phyloP scores from a whole-genome alignment of 64 coral and sea anemone species.

The Montipora cactus region DNA sequence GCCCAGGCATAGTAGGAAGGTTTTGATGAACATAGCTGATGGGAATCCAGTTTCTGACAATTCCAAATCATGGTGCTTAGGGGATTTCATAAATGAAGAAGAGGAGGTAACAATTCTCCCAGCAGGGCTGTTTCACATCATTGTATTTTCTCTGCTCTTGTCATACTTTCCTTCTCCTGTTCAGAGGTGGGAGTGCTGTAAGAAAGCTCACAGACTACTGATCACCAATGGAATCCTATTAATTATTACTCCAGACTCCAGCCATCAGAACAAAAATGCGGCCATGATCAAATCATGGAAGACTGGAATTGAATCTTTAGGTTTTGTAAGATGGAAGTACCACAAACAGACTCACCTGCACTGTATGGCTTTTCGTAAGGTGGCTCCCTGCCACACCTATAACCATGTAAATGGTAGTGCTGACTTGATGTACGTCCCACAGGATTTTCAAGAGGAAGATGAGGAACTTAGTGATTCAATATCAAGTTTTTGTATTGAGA shows the following conservation, averaged over 20 bases:
- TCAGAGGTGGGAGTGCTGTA: constrained; percentile 89
- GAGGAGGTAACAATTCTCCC: constrained; percentile 45
- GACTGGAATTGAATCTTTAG: constrained; percentile 80
- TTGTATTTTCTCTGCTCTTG: constrained; percentile 88
- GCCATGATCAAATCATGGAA: constrained; percentile 97
- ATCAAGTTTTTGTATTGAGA: not conserved
- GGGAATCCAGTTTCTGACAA: not conserved
- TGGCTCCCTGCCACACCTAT: constrained; percentile 78
- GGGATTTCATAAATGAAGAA: constrained; percentile 29
- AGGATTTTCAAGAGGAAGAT: constrained; percentile 88
- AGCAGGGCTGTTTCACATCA: constrained; percentile 56
- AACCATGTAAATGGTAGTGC: constrained; percentile 41
- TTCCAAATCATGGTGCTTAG: not conserved
- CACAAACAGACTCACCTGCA: constrained; percentile 90
- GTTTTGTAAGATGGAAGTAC: constrained; percentile 92
- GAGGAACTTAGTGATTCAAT: not conserved
- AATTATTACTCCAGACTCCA: constrained; percentile 92
- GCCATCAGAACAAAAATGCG: constrained; percentile 90
- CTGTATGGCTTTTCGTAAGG: constrained; percentile 96
- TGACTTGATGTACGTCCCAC: constrained; percentile 88
- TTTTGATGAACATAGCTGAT: not conserved
- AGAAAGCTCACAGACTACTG: constrained; percentile 79
- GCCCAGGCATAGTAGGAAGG: not conserved
- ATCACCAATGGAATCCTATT: constrained; percentile 79
- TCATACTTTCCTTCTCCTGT: constrained; percentile 87